These are phyloP conservation scores for Acanthochromis polyacanthus DNA, from an alignment of 2,113 vertebrate genomes.

Conservation along the genomic window DNA sequence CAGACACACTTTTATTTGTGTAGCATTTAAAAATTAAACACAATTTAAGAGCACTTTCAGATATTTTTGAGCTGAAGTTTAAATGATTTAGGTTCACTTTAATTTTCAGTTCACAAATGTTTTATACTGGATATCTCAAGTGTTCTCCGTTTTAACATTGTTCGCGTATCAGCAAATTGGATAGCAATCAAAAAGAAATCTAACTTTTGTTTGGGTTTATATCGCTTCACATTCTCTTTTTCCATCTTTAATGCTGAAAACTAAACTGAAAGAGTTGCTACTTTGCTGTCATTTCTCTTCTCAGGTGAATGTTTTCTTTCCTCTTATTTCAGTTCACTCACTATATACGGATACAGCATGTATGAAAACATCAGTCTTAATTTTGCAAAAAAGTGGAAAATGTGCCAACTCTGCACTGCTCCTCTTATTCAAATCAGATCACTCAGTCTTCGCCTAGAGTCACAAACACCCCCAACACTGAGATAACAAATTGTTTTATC, in stretches of 20 bases:
- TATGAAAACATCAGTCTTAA: conserved; percentile 18
- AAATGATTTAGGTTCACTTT: neutral
- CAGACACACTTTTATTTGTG: too few species aligned
- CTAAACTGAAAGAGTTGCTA: neutral
- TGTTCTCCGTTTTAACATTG: too few species aligned
- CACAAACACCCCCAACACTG: conserved; percentile 57
- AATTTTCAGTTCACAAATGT: neutral
- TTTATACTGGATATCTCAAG: neutral
- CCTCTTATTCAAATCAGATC: conserved; percentile 58
- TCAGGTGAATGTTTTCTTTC: neutral
- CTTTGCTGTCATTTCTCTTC: neutral
- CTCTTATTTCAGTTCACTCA: neutral
- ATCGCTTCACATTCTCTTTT: too few species aligned
- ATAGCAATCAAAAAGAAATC: too few species aligned
- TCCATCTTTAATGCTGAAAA: neutral
- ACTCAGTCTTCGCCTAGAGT: conserved; percentile 60
- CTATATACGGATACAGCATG: neutral
- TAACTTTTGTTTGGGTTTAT: too few species aligned
- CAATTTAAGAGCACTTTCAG: too few species aligned
- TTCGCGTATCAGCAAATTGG: too few species aligned
- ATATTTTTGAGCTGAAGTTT: neutral
- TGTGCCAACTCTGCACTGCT: conserved; percentile 33
- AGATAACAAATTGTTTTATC: conserved; percentile 76
- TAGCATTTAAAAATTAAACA: neutral
- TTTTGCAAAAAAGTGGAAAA: conserved; percentile 29